Base-by-base conservation (phyloP, 37 sponge, comb jelly and placozoan species). In the Eunapius fragilis region DNA sequence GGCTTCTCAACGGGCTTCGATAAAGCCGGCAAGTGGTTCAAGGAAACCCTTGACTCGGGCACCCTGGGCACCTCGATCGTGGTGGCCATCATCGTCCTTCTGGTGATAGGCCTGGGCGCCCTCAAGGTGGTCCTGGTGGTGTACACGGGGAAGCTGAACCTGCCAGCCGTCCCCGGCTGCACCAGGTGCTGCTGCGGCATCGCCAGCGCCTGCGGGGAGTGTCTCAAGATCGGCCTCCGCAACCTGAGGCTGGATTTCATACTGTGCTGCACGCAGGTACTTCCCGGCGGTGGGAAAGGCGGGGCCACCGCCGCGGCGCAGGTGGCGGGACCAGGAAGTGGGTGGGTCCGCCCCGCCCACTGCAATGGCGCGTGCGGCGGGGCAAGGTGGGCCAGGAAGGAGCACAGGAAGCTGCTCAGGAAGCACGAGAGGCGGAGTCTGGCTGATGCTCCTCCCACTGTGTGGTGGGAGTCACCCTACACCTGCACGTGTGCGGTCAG, bases 291-390 rank as follows among this genome's bases (percentile, higher is more conserved):
- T 48, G 73, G 68, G 14, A 37, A 82, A 31, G 47, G 69, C 19
- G 71, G 69, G 24, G 2, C 47, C 19, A 33, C 47, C 0, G 30
- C 27, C 33, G 31, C 17, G 31, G 71, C 28, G 50, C 37, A 28
- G 23, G 80, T 70, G 23, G 37, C 14, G 50, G 7, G 48, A n/a
- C n/a, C n/a, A 0, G 75, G 69, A 37, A 68, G 68, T 25, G 82
- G 83, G n/a, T 85, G 77, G 77, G 47, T 83, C 37, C 49, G 85
- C 31, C 92, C 92, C 25, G 70, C 34, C 31, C 36, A 45, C 70
- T 94, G 95, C 70, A 77, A 94, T 74, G 95, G 95, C 4, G 91
- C 83, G 91, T 94, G 95, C 33, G 22, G 27, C 26, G 95, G 95
- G 7, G 95, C 95, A 25, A 83, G 79, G 69, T 26, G 67, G 28